Base-by-base conservation (phyloP, 2,888 invertebrate genomes). In the Pterostichus niger region DNA sequence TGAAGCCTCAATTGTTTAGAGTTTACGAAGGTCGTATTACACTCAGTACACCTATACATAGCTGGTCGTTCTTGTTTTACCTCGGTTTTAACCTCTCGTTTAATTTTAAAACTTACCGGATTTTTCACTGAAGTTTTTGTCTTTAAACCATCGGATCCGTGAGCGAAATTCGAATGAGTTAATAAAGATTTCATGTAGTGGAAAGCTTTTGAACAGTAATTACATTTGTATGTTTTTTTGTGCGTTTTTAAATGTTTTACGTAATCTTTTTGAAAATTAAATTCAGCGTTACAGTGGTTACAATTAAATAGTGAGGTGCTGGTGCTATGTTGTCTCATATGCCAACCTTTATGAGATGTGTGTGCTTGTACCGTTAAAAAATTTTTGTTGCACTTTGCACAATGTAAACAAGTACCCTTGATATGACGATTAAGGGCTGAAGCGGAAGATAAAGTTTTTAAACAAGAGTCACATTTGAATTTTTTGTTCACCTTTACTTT, bases 271-370 rank as follows among this genome's bases (percentile, higher is more conserved):
- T 40, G 61, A 10, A 44, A 10, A 44, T 54, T 11, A 49, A 75
- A 54, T 10, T 2, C 33, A n/a, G 7, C 75, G 3, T 31, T 5
- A 56, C 40, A 77, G n/a, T 56, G 33, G 11, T 11, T 11, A 52
- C 77, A 77, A 35, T 59, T n/a, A 15, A 40, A 59, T 7, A 46
- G n/a, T 84, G 31, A 84, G 84, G 4, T 61, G 81, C 83, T 54
- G 85, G 31, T 80, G 44, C 4, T 75, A 4, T 75, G 52, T 46
- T 17, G 17, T 35, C 15, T n/a, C 35, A 40, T 3, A 89, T 89
- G 94, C 93, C 88, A 94, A 86, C 91, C 93, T 88, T 88, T 92
- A 88, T 92, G 94, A 88, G 90, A 93, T 81, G 93, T 92, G 64
- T 94, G 87, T 13, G 94, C 94, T 5, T 91, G 88, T 0, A 92